Evolutionary conservation across 2,797 vertebrate species (phyloP), one percentile per base, ranked within the genome.

Genomic region (Acanthurus lineatus): DNA sequence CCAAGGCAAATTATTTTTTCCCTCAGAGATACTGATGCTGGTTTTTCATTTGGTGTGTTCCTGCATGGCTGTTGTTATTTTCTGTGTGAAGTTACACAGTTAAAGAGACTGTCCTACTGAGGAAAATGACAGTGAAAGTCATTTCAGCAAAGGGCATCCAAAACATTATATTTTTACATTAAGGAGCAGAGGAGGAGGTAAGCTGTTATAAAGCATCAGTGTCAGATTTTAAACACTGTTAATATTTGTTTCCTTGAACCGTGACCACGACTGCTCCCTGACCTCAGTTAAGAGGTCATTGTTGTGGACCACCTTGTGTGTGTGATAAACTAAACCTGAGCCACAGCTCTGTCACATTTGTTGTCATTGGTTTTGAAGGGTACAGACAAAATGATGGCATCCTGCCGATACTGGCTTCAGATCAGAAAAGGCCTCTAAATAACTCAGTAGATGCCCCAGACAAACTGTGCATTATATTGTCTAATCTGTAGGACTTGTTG

Each of bases 21-120:
- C n/a, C 65, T 61, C 14, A 69, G 56, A 38, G n/a, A 47, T 20
- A 51, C 40, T 15, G n/a, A 15, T 38, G 8, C 38, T 45, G 38
- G 6, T 28, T 77, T 47, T 58, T 6, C 6, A 5, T 76, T 67
- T 44, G 49, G 35, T 47, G 25, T 63, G 28, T 62, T 59, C 28
- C 17, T 47, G 48, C 4, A 9, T 53, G 25, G 44, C 25, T 17
- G 51, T 54, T 82, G 28, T 47, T 78, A 57, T 59, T 51, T 76
- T 56, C 9, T 12, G 1, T 75, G 49, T 69, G 11, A 66, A 66
- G 52, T 44, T 40, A 66, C 11, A 25, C 32, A 32, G 9, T 75
- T 72, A 40, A 35, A 51, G n/a, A 75, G 16, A 10, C 52, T 25
- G 22, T 45, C 22, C 2, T 53, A 45, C 22, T 47, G 63, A 51